Evolutionary conservation across 1,140 invertebrate species (phyloP).

Genomic region (Thaumetopoea pityocampa): DNA sequence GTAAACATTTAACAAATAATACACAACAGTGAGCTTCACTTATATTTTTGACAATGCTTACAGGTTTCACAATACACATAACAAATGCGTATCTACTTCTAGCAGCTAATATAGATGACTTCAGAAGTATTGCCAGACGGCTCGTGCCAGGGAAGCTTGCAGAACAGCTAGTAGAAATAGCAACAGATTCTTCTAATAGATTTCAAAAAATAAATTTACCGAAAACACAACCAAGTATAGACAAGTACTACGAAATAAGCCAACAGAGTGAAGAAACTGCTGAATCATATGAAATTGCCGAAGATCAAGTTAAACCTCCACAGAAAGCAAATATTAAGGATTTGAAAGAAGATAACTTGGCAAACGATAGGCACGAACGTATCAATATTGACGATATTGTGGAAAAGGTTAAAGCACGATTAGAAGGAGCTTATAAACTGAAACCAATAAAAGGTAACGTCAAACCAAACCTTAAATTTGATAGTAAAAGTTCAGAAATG

Average conservation of each 20-base stretch:
- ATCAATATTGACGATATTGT: slow-evolving; percentile 35
- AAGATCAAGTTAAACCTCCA: too few species aligned
- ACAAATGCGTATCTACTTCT: slow-evolving; percentile 47
- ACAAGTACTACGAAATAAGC: too few species aligned
- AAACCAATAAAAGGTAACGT: too few species aligned
- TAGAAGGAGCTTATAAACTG: too few species aligned
- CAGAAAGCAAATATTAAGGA: too few species aligned
- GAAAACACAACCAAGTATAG: too few species aligned
- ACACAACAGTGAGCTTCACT: too few species aligned
- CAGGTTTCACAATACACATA: too few species aligned
- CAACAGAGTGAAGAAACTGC: slow-evolving; percentile 3
- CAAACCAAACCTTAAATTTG: too few species aligned
- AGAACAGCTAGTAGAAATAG: slow-evolving; percentile 24
- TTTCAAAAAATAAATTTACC: neutral
- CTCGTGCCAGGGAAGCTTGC: slow-evolving; percentile 32
- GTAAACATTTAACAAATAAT: too few species aligned
- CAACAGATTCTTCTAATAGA: slow-evolving; percentile 9
- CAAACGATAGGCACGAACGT: slow-evolving; percentile 22
- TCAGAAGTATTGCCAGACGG: slow-evolving; percentile 39
- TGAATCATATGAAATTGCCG: slow-evolving; percentile 10
- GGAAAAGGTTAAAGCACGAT: slow-evolving; percentile 28
- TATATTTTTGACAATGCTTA: too few species aligned
- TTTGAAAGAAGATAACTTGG: slow-evolving; percentile 19
- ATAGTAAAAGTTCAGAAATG: too few species aligned
- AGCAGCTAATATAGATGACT: slow-evolving; percentile 45